These are phyloP conservation scores for Ameiurus melas DNA, from an alignment of 2,113 vertebrate genomes.

Conservation along the genomic window DNA sequence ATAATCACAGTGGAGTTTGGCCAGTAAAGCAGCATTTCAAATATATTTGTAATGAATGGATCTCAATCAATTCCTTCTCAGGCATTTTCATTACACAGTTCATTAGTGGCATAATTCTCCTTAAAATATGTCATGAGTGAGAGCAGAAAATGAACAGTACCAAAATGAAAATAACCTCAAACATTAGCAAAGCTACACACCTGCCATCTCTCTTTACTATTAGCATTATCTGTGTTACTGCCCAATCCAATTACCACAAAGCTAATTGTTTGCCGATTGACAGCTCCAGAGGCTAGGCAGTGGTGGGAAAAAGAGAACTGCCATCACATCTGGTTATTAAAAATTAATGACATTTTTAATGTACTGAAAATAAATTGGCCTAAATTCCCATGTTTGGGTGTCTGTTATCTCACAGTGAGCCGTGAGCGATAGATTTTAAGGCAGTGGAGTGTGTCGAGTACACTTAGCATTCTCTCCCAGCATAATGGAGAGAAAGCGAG, in stretches of 20 bases:
- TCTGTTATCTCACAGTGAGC: slow-evolving; percentile 54
- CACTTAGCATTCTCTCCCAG: slow-evolving; percentile 40
- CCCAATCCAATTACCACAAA: slow-evolving; percentile 59
- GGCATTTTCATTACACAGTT: slow-evolving; percentile 56
- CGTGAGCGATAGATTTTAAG: slow-evolving; percentile 49
- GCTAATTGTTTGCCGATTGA: slow-evolving; percentile 63
- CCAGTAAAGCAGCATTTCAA: slow-evolving; percentile 42
- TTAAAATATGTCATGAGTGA: slow-evolving; percentile 45
- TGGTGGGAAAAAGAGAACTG: slow-evolving; percentile 19
- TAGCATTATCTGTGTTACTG: slow-evolving; percentile 51
- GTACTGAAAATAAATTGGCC: slow-evolving; percentile 52
- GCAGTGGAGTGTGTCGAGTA: slow-evolving; percentile 47
- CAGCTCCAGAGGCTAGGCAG: slow-evolving; percentile 54
- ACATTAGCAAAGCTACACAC: slow-evolving; percentile 35
- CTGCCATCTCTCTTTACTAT: slow-evolving; percentile 42
- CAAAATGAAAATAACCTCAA: slow-evolving; percentile 42
- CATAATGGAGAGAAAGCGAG: slow-evolving; percentile 35
- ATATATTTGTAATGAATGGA: slow-evolving; percentile 50
- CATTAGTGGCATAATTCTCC: slow-evolving; percentile 53
- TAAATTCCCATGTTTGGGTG: slow-evolving; percentile 53
- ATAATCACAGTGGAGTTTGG: slow-evolving; percentile 34
- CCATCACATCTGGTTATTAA: slow-evolving; percentile 62
- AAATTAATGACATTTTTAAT: slow-evolving; percentile 64
- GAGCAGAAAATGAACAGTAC: slow-evolving; percentile 46
- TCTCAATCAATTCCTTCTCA: slow-evolving; percentile 51